Base-by-base conservation (phyloP, 2,113 vertebrate genomes). In the Polypterus bichir region DNA sequence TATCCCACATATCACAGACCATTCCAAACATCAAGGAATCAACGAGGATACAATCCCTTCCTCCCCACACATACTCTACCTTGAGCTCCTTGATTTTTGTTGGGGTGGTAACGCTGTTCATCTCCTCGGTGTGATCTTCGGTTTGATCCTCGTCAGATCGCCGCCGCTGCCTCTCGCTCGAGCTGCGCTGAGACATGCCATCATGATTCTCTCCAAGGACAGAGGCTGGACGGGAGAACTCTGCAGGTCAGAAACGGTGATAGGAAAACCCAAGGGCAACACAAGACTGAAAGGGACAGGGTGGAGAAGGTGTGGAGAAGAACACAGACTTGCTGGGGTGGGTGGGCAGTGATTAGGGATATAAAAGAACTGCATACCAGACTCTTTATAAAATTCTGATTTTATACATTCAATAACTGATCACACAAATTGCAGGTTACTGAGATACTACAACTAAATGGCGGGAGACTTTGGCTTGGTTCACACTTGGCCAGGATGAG, bases 21-120 rank as follows among this genome's bases (percentile, higher is more conserved):
- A 27, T 27, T 27, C 27, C 27, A 27, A 27, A 27, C 27, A 27
- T 27, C 27, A 27, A 27, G 27, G 27, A 27, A 27, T 27, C 27
- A 27, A 27, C 2, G 27, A 27, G 27, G 2, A 27, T 27, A 27
- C 27, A 27, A 2, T 27, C 27, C 2, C 27, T 27, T 27, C 27
- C 27, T 27, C 49, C 6, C 49, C 49, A 27, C 1, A 4, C 8
- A 60, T 44, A 46, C 69, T 5, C 58, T 89, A 97, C 94, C 92
- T 92, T 92, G 45, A 97, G 79, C 61, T 98, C 94, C 60, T 91
- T 97, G 80, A 94, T 97, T 70, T 84, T 94, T 44, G 89, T 96
- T 0, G 94, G 95, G 1, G 90, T 88, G 57, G 83, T 84, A 61
- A 76, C 70, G 78, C 84, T 9, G 70, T 86, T 71, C 60, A 77